Percentiles rank a stretch among this genome's conserved stretches.
phyloP scores from a whole-genome alignment of 2,797 vertebrate species.

The Gadopsis marmoratus region DNA sequence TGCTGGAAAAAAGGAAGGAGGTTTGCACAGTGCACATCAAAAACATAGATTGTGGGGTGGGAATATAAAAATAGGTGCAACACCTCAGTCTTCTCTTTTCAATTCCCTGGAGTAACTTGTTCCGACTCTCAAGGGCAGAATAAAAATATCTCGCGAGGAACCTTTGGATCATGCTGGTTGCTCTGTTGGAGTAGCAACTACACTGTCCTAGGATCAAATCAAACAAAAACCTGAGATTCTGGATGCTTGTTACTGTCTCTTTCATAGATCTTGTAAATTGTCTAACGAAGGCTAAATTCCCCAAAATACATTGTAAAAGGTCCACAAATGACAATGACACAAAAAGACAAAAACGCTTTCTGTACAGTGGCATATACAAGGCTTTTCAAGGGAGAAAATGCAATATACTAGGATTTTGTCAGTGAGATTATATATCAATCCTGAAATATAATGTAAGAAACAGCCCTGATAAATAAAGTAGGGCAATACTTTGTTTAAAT shows the following conservation, averaged over 20 bases:
- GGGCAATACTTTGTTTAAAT: background rate
- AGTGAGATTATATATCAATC: background rate
- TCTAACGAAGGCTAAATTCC: background rate
- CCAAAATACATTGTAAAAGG: background rate
- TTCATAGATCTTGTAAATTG: background rate
- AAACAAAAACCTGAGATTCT: constrained; percentile 12
- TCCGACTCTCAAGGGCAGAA: constrained; percentile 30
- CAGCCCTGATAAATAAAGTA: background rate
- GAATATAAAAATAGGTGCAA: constrained; percentile 53
- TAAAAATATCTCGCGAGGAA: constrained; percentile 23
- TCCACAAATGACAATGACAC: background rate
- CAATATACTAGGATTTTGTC: background rate
- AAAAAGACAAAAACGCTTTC: background rate
- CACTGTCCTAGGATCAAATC: background rate
- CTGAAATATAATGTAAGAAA: background rate
- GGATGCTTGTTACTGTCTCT: background rate
- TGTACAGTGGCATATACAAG: background rate
- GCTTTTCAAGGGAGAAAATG: background rate
- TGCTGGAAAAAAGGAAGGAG: constrained; percentile 21
- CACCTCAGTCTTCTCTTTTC: constrained; percentile 30
- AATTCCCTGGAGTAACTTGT: constrained; percentile 31
- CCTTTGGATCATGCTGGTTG: constrained; percentile 13
- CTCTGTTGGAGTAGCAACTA: background rate
- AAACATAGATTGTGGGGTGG: constrained; percentile 6
- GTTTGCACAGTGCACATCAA: background rate